Evolutionary conservation across 2,888 invertebrate species (phyloP), one percentile per base, ranked within the genome.

Genomic region (Pardosa pseudoannulata): DNA sequence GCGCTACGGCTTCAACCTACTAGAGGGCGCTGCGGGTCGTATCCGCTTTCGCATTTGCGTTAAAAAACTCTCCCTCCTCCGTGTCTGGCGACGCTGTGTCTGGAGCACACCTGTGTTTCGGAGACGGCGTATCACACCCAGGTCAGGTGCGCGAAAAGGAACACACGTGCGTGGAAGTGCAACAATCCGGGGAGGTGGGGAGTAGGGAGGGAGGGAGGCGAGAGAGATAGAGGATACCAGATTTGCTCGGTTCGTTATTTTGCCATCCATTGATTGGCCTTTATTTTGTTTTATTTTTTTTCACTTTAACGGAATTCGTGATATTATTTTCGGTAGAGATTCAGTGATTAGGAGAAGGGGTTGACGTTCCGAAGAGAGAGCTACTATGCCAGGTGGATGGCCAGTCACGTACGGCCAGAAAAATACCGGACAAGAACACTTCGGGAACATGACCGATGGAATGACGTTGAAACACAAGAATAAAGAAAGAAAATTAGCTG

Each of bases 41-140:
- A n/a, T 29, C 1, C n/a, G 27, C 65, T 64, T 75, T 46, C 28
- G n/a, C 68, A 19, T 68, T 68, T 68, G 68, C 32, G 62, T 3
- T 3, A 56, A 46, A 74, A 74, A 62, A 16, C 31, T 13, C 7
- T 11, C n/a, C 9, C 28, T 67, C 71, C 76, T 76, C 72, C 83
- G 50, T 46, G 16, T 41, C 67, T 78, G 86, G 86, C 86, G 79
- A 79, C 86, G 79, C 36, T 28, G 74, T 86, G 86, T 86, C 86
- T 86, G 46, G 70, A 75, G 79, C 86, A 79, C 86, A 86, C 86
- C 86, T 86, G 86, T 86, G 86, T 19, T 70, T n/a, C 75, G 56
- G 70, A 83, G 78, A 76, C 76, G 64, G n/a, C n/a, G 46, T 62
- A 70, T 71, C 72, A 76, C 83, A 83, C 83, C 83, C 83, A 83